These are phyloP conservation scores for Drosophila parvula DNA, from an alignment of 1,140 invertebrate genomes.

Conservation along the genomic window DNA sequence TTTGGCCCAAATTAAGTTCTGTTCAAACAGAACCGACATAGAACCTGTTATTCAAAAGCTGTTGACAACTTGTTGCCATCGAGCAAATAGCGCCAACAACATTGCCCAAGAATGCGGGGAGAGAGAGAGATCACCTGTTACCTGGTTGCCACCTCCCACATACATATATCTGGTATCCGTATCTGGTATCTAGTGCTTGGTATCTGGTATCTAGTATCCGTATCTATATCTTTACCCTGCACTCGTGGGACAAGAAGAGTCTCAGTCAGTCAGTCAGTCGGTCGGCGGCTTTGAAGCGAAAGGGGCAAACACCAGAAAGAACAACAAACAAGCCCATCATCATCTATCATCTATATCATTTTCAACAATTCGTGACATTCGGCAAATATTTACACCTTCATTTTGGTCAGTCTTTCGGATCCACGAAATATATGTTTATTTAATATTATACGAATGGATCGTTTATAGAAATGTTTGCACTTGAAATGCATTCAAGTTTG, in stretches of 20 bases:
- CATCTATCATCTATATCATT: slow-evolving; percentile 21
- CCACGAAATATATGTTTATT: slow-evolving; percentile 3
- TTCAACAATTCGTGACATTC: slow-evolving; percentile 25
- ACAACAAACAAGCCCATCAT: slow-evolving; percentile 21
- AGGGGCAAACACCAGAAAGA: slow-evolving; percentile 9
- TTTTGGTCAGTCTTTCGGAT: not conserved
- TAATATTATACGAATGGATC: no score
- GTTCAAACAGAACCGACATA: slow-evolving; percentile 28
- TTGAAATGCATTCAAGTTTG: not conserved
- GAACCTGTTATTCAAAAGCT: slow-evolving; percentile 49
- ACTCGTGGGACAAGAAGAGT: not conserved
- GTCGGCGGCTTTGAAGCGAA: slow-evolving; percentile 25
- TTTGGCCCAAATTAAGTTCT: slow-evolving; percentile 46
- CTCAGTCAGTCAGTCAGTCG: no score
- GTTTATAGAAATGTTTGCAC: not conserved
- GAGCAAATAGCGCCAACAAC: slow-evolving; percentile 35
- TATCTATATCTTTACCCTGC: slow-evolving; percentile 13
- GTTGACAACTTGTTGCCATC: slow-evolving; percentile 43
- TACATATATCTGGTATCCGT: slow-evolving; percentile 9
- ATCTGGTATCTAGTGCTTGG: not conserved
- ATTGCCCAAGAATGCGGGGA: slow-evolving; percentile 33
- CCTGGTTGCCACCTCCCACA: slow-evolving; percentile 29
- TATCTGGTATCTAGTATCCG: not conserved
- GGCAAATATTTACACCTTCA: slow-evolving; percentile 32
- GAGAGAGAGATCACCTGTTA: slow-evolving; percentile 17